phyloP scores from a whole-genome alignment of 2,888 invertebrate genomes.

The Eutolmus rufibarbis region DNA sequence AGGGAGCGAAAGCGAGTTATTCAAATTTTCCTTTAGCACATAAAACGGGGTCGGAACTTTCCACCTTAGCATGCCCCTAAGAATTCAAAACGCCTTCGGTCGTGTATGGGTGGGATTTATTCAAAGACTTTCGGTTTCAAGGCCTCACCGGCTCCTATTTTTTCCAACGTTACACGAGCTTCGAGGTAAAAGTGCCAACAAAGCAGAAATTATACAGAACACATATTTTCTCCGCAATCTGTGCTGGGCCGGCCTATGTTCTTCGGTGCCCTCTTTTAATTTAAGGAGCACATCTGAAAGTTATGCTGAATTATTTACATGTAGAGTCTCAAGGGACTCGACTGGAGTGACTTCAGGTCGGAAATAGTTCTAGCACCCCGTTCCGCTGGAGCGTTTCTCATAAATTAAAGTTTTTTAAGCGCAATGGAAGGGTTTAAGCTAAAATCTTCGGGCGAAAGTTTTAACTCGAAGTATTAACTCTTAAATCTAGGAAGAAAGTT shows the following conservation, averaged over 20 bases:
- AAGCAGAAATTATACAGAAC: background rate
- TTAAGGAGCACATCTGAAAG: background rate
- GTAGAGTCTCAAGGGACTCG: background rate
- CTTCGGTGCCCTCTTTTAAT: slow-evolving; percentile 2
- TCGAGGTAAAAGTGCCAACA: background rate
- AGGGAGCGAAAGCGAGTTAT: background rate
- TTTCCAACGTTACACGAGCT: background rate
- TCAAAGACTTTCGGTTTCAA: background rate
- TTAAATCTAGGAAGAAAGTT: background rate
- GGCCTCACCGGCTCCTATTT: background rate
- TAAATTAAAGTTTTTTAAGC: background rate
- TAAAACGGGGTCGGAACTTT: background rate
- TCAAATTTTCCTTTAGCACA: background rate
- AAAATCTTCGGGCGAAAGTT: background rate
- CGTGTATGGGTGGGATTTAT: background rate
- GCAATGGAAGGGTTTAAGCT: background rate
- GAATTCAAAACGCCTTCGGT: background rate
- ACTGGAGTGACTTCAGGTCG: background rate
- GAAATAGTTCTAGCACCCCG: background rate
- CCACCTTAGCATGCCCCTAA: background rate
- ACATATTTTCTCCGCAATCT: background rate
- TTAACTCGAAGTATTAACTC: background rate
- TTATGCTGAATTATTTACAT: background rate
- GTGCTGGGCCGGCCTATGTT: background rate
- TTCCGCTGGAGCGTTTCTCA: background rate